These are phyloP conservation scores for Bergia sp. DNA, from an alignment of 92 coral and sea anemone species.

Conservation along the genomic window DNA sequence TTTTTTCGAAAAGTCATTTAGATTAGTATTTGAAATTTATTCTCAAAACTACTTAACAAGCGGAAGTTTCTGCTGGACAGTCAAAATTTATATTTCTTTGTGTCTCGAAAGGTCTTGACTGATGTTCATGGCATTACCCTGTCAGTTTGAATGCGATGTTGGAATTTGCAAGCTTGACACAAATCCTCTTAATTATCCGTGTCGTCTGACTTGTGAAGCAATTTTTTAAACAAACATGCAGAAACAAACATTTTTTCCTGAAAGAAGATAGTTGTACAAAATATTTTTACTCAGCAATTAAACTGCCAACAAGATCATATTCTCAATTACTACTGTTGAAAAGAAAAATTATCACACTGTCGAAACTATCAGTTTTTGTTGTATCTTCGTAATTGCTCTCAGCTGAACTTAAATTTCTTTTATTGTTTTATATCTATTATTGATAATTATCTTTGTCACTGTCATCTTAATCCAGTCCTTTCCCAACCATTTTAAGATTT, in stretches of 20 bases:
- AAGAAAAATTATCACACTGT: neutral
- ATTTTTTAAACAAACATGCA: neutral
- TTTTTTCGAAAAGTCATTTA: too few species aligned
- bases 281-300: constrained; percentile 4
- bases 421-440: neutral
- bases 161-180: neutral
- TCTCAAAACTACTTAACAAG: too few species aligned
- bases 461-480: neutral
- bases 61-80: too few species aligned
- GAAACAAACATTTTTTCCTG: neutral
- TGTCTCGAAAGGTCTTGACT: too few species aligned
- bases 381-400: neutral
- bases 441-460: constrained; percentile 4
- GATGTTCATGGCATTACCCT: neutral
- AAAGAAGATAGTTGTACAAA: neutral
- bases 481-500: neutral
- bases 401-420: neutral
- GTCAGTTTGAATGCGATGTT: neutral
- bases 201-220: neutral
- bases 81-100: too few species aligned
- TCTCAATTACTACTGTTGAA: neutral
- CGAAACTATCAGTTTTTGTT: neutral
- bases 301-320: neutral
- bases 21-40: too few species aligned
- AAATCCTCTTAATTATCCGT: neutral